Evolutionary conservation across 2,797 vertebrate genomes (phyloP).

Genomic region (Lepilemur septentrionalis): DNA sequence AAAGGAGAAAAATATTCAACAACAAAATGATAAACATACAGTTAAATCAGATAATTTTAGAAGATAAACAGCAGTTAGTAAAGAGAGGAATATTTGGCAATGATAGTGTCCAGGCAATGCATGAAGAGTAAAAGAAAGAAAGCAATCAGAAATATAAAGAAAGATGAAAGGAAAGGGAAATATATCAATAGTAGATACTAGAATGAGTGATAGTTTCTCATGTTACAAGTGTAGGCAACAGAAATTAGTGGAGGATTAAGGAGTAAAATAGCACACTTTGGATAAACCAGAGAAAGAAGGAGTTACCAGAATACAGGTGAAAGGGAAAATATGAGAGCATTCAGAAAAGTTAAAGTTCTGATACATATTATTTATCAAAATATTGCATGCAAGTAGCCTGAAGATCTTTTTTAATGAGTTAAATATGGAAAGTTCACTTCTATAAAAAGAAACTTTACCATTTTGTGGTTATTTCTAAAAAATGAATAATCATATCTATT

Average conservation of each 20-base stretch:
- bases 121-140: background rate
- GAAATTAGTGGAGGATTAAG: background rate
- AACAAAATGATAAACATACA: background rate
- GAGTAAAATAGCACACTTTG: background rate
- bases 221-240: background rate
- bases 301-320: background rate
- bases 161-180: background rate
- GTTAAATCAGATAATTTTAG: background rate
- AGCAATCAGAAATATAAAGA: background rate
- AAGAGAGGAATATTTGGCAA: background rate
- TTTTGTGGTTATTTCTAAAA: background rate
- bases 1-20: background rate
- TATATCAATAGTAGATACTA: background rate
- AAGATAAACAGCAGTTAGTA: background rate
- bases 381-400: background rate
- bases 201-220: background rate
- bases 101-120: background rate
- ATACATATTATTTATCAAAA: background rate
- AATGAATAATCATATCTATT: background rate
- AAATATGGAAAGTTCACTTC: background rate
- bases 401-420: background rate
- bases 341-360: slow-evolving; percentile 10
- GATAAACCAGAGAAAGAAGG: background rate
- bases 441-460: background rate
- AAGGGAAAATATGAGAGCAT: background rate